phyloP scores from a whole-genome alignment of 2,797 vertebrate genomes.

The Mycteria americana region DNA sequence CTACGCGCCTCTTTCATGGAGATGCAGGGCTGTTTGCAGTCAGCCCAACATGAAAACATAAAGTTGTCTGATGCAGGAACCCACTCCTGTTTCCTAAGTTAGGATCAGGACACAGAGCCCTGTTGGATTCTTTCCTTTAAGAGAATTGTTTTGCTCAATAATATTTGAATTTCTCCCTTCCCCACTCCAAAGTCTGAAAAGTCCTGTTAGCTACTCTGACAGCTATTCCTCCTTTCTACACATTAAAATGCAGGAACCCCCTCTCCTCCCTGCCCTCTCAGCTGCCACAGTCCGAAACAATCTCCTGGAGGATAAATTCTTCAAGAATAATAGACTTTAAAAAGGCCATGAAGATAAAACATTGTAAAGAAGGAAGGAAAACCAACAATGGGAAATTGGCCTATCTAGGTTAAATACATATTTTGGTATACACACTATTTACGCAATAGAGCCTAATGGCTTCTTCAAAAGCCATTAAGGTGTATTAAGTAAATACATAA shows the following conservation, averaged over 20 bases:
- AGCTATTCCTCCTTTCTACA: not conserved
- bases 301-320: conserved; percentile 30
- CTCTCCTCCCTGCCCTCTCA: not conserved
- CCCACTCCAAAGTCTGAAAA: not conserved
- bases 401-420: conserved; percentile 67
- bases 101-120: not conserved
- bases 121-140: not conserved
- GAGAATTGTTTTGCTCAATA: not conserved
- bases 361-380: conserved; percentile 52
- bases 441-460: conserved; percentile 65
- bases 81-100: not conserved
- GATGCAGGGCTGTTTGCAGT: not conserved
- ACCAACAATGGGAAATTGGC: conserved; percentile 50
- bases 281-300: not conserved
- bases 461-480: conserved; percentile 75
- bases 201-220: not conserved
- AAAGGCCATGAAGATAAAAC: conserved; percentile 65
- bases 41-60: not conserved
- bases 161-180: not conserved
- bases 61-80: not conserved
- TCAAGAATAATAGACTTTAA: conserved; percentile 43
- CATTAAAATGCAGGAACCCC: not conserved
- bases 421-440: conserved; percentile 60
- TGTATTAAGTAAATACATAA: conserved; percentile 73
- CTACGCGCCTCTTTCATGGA: not conserved